phyloP scores from a whole-genome alignment of 2,113 vertebrate species.

The Crotalus viridis region DNA sequence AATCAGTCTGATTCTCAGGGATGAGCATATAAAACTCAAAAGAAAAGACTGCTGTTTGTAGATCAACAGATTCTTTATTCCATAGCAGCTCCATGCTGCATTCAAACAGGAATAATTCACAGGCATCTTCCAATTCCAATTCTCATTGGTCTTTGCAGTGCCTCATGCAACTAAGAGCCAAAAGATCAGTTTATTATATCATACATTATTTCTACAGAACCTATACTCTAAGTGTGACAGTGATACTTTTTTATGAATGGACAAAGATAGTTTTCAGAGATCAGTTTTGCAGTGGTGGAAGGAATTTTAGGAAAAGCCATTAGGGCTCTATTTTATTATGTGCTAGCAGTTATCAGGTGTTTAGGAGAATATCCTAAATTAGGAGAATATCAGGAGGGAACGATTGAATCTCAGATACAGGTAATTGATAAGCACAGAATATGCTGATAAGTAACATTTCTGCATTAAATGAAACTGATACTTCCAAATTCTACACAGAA shows the following conservation, averaged over 20 bases:
- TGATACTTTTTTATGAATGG: background rate
- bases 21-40: background rate
- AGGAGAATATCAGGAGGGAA: background rate
- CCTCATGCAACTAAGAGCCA: background rate
- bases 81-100: background rate
- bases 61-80: slow-evolving; percentile 23
- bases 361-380: background rate
- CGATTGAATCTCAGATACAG: background rate
- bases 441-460: background rate
- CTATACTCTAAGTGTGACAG: background rate
- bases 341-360: background rate
- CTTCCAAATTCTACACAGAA: background rate
- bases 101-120: background rate
- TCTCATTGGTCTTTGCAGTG: background rate
- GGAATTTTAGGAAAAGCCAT: background rate
- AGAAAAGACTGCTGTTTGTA: slow-evolving; percentile 24
- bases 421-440: background rate
- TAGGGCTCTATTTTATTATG: background rate
- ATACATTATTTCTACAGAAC: background rate
- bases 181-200: background rate
- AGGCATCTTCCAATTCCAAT: background rate
- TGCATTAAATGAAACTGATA: background rate
- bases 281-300: background rate
- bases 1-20: background rate
- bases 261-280: background rate